phyloP scores from a whole-genome alignment of 2,888 invertebrate species.

The Branchipolynoe longqiensis region DNA sequence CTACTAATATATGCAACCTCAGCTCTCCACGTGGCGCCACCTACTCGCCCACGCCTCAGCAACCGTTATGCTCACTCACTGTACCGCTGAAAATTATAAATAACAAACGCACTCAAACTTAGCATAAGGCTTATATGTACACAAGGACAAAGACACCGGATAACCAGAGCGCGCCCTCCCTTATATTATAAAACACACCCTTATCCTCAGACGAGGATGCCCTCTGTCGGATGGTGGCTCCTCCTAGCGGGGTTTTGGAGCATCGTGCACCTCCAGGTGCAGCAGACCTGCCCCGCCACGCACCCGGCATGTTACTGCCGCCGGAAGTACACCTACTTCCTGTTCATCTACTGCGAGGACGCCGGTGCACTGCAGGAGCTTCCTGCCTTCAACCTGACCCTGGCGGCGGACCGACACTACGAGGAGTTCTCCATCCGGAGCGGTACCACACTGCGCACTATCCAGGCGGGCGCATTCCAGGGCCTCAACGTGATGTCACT shows the following conservation, averaged over 20 bases:
- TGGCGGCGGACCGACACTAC: background rate
- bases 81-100: too few relatives aligned
- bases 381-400: background rate
- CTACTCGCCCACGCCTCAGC: too few relatives aligned
- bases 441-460: background rate
- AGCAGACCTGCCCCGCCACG: background rate
- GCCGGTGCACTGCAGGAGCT: constrained; percentile 5
- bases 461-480: background rate
- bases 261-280: background rate
- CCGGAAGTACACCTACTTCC: constrained; percentile 5
- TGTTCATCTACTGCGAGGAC: constrained; percentile 24
- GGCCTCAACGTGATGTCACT: constrained; percentile 17
- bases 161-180: too few relatives aligned
- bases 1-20: too few relatives aligned
- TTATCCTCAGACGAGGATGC: too few relatives aligned
- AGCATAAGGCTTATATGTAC: too few relatives aligned
- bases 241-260: background rate
- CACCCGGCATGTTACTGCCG: constrained; percentile 12
- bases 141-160: too few relatives aligned
- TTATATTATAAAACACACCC: too few relatives aligned
- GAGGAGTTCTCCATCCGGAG: constrained; percentile 22
- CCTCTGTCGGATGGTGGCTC: too few relatives aligned
- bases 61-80: too few relatives aligned
- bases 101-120: too few relatives aligned
- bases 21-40: too few relatives aligned